Evolutionary conservation across 1,140 invertebrate genomes (phyloP), one percentile per base, ranked within the genome.

Genomic region (Meloidogyne chitwoodi): DNA sequence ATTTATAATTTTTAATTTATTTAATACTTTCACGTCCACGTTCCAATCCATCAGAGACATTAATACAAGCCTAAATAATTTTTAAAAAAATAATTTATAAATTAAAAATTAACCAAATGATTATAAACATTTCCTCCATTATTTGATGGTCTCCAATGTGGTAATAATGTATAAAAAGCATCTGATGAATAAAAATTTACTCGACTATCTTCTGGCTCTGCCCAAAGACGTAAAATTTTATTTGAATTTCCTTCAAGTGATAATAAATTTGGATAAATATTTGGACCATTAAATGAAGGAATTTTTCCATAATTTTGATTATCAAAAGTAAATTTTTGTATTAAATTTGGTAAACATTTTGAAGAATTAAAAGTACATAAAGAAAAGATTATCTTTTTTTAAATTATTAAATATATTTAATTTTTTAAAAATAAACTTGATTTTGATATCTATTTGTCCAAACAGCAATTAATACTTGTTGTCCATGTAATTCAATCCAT

Each of bases 391-490:
- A 78, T 56, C 61, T 73, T 61, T 48, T 22, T 19, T 14, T 16
- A 12, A 34, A 69, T 34, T 14, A 67, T n/a, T n/a, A 1, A 68
- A 68, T 16, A 3, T 38, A 34, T 14, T 12, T 8, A 70, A 70
- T 62, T 3, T 19, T n/a, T 24, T 5, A 63, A 8, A 29, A 16
- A 22, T 6, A 27, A 19, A 73, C 71, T 22, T 73, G 71, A 63
- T 82, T 79, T 63, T 82, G 81, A 48, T 74, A 86, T 14, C 85
- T 77, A 75, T 86, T 86, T 8, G 86, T 74, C 80, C 83, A 86
- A 3, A 85, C 80, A 11, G 80, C 82, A 12, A 83, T 68, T n/a
- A 86, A 71, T 24, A 78, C 65, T 26, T 83, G 79, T 19, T 77
- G 62, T 14, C 72, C 78, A 68, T 84, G 74, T 3, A 81, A 66